Conservation (phyloP, 1,140 invertebrate genomes). For the Watersipora subatra region DNA sequence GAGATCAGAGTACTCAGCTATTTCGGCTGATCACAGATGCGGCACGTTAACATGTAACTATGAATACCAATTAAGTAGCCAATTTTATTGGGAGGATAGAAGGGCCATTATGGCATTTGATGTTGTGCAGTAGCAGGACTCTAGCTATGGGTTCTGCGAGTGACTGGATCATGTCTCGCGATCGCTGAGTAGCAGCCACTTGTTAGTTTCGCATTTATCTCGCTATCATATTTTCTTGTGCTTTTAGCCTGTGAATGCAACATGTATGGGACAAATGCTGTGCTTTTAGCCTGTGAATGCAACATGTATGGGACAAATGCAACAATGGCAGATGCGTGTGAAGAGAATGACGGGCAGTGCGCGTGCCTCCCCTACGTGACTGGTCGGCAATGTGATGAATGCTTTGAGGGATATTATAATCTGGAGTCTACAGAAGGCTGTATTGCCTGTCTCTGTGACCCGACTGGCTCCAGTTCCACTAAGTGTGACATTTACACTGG, state of each 20-base stretch:
- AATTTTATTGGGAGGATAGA: too few relatives aligned
- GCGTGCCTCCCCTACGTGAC: slow-evolving; percentile 72
- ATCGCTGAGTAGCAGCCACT: too few relatives aligned
- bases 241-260: slow-evolving; percentile 61
- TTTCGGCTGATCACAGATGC: too few relatives aligned
- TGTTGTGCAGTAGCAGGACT: too few relatives aligned
- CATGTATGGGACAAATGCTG: slow-evolving; percentile 51
- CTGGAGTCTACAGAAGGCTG: slow-evolving; percentile 29
- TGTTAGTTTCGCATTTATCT: too few relatives aligned
- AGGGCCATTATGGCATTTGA: too few relatives aligned
- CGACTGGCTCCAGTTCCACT: slow-evolving; percentile 27
- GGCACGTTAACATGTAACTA: too few relatives aligned
- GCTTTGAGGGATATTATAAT: slow-evolving; percentile 49
- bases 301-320: slow-evolving; percentile 54
- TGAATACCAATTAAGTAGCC: too few relatives aligned
- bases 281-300: slow-evolving; percentile 56
- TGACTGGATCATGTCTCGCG: too few relatives aligned
- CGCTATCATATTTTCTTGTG: too few relatives aligned
- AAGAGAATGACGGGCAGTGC: slow-evolving; percentile 54
- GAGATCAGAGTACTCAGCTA: too few relatives aligned
- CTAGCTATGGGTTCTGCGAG: too few relatives aligned
- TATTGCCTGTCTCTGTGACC: slow-evolving; percentile 34
- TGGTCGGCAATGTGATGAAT: slow-evolving; percentile 75
- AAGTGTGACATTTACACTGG: slow-evolving; percentile 23
- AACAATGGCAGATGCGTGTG: slow-evolving; percentile 19